Conservation (phyloP, 2,113 vertebrate species). For the Pardalotus punctatus region DNA sequence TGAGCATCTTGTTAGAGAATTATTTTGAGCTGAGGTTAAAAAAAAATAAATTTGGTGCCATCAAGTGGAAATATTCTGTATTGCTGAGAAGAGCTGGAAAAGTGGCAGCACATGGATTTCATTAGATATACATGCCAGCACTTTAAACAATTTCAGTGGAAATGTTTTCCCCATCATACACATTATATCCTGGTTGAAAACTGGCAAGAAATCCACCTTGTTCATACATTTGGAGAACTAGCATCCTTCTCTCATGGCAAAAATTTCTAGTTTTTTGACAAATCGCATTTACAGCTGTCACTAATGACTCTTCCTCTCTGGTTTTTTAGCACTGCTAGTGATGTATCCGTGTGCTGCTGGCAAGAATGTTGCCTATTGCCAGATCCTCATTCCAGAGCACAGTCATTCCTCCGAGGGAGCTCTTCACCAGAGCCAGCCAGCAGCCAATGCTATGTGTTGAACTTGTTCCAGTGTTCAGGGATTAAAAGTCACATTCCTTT, state of each 20-base stretch:
- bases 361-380: neutral
- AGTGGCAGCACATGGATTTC: neutral
- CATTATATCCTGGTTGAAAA: neutral
- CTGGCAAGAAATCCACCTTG: neutral
- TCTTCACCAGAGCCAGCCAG: neutral
- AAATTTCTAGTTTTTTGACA: neutral
- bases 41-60: constrained; percentile 73
- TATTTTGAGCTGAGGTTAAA: constrained; percentile 7
- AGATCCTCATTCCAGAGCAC: neutral
- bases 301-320: neutral
- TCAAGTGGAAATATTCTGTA: constrained; percentile 62
- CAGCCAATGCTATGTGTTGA: neutral
- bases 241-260: neutral
- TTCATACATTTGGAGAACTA: neutral
- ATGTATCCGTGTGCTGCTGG: neutral
- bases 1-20: neutral
- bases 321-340: neutral
- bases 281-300: neutral
- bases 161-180: neutral
- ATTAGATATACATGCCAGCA: neutral
- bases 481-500: neutral
- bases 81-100: constrained; percentile 18
- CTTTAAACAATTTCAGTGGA: neutral
- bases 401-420: neutral
- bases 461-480: neutral